Evolutionary conservation across 2,888 invertebrate genomes (phyloP).

Genomic region (Cartodere bifasciata): DNA sequence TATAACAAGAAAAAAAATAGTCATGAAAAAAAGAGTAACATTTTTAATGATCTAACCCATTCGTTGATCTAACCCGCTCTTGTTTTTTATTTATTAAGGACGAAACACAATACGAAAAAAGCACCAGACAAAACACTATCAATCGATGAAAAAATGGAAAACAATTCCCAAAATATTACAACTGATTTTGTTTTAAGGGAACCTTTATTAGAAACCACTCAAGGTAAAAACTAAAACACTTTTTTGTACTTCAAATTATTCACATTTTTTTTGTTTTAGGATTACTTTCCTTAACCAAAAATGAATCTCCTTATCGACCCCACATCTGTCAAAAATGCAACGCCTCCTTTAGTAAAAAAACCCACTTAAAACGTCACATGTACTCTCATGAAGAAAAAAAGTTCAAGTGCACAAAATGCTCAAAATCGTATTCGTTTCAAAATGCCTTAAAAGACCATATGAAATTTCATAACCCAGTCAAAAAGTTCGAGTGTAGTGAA

Average conservation of each 20-base stretch:
- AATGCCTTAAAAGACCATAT: slow-evolving; percentile 27
- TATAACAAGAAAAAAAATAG: too few species aligned
- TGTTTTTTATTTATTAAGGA: too few species aligned
- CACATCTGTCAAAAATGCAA: slow-evolving; percentile 34
- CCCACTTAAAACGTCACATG: slow-evolving; percentile 41
- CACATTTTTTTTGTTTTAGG: neutral
- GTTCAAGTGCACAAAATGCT: slow-evolving; percentile 30
- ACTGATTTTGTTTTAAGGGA: neutral
- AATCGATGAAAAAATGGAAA: neutral
- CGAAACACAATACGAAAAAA: too few species aligned
- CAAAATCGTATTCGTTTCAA: slow-evolving; percentile 22
- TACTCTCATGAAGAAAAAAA: slow-evolving; percentile 29
- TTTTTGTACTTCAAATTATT: slow-evolving; percentile 1
- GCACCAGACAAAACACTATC: too few species aligned
- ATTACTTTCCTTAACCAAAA: neutral
- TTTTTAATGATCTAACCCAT: too few species aligned
- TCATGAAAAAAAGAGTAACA: too few species aligned
- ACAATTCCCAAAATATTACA: neutral
- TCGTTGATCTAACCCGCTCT: too few species aligned
- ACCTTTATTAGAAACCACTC: too few species aligned
- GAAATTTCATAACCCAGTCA: slow-evolving; percentile 28
- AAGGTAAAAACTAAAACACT: too few species aligned
- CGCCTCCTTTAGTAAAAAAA: slow-evolving; percentile 41
- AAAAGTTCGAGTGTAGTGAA: slow-evolving; percentile 28
- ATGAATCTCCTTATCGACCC: slow-evolving; percentile 26